Base-by-base conservation (phyloP, 2,113 vertebrate genomes). In the Phrynosoma blainvillii region DNA sequence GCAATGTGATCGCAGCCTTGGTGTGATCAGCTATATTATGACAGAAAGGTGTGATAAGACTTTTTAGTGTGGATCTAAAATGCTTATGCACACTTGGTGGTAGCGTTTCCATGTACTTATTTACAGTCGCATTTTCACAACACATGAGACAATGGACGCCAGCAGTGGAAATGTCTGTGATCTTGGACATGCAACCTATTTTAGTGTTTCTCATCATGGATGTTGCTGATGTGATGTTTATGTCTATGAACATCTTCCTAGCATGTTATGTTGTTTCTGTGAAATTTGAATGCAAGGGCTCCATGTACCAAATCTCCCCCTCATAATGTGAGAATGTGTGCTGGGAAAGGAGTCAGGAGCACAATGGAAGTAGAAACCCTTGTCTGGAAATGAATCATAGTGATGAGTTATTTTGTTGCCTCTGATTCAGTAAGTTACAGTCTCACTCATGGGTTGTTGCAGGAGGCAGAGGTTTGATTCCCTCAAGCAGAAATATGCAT, bases 361-460 rank as follows among this genome's bases (percentile, higher is more conserved):
- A 21, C 30, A 21, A 2, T 32, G 27, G 68, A 87, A 81, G 16
- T 32, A 70, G 66, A 13, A 36, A n/a, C 74, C 30, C 7, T 54
- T n/a, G 32, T 54, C 42, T 65, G 54, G 79, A 62, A 82, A 85
- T 65, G 27, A 52, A 56, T 77, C 40, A 71, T 25, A 82, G n/a
- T n/a, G 42, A 23, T 25, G 42, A 21, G n/a, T 20, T 79, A 42
- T n/a, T 36, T 56, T 32, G 20, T 82, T 82, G 9, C 84, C 20
- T 77, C 18, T 86, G 84, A 79, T 89, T 89, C 76, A 79, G 36
- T 11, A 30, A 79, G 56, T 20, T n/a, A 23, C 23, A 88, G 54
- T 74, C 52, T 81, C 73, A 54, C 40, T 80, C 30, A 54, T 62
- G 2, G 75, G 36, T 66, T 85, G 76, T 62, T 76, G 47, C 62